Conservation (phyloP, 2,888 invertebrate genomes). For the Scaptomyza parva region DNA sequence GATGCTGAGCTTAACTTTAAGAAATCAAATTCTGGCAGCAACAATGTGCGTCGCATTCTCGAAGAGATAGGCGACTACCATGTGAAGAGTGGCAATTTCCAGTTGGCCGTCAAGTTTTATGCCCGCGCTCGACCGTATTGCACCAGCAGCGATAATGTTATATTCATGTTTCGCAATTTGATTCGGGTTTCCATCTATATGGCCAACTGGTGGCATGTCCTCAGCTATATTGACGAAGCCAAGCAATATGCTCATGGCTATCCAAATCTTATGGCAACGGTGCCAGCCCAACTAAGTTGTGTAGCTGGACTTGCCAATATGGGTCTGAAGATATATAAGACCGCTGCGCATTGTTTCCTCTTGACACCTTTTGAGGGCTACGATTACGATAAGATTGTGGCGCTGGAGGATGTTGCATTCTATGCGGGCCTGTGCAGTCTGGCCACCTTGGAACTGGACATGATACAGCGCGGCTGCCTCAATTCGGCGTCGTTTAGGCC, state of each 20-base stretch:
- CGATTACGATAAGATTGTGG: constrained; percentile 61
- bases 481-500: constrained; percentile 52
- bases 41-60: constrained; percentile 60
- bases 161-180: constrained; percentile 62
- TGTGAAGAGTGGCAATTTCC: constrained; percentile 65
- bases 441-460: constrained; percentile 56
- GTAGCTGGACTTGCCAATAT: constrained; percentile 65
- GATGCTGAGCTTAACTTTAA: constrained; percentile 68
- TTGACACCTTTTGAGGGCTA: constrained; percentile 46
- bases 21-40: constrained; percentile 64
- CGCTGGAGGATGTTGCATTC: constrained; percentile 58
- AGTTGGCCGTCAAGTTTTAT: constrained; percentile 63
- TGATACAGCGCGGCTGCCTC: constrained; percentile 31
- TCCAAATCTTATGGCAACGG: constrained; percentile 36
- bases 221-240: constrained; percentile 68
- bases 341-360: constrained; percentile 61
- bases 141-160: constrained; percentile 65
- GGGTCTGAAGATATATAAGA: constrained; percentile 62
- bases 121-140: constrained; percentile 64
- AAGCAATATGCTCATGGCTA: constrained; percentile 62
- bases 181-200: constrained; percentile 69
- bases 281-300: constrained; percentile 60
- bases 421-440: constrained; percentile 59
- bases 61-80: constrained; percentile 72
- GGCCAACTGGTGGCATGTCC: constrained; percentile 72